Base-by-base conservation (phyloP, 2,888 invertebrate genomes). In the Tetheella fluctuosa region DNA sequence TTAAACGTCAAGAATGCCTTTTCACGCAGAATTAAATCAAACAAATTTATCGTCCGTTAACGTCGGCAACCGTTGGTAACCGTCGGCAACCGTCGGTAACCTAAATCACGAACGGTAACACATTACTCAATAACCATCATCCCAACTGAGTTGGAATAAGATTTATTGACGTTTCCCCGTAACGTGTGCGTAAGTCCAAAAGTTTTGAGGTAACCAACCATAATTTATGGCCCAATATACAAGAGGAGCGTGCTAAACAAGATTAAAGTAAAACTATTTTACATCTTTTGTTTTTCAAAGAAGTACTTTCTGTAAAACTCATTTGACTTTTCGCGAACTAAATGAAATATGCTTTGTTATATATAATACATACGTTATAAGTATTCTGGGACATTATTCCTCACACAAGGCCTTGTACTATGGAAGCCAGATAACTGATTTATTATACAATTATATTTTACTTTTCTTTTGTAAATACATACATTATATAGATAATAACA, bases 41-140 rank as follows among this genome's bases (percentile, higher is more conserved):
- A 68, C 66, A 63, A 68, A 68, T 68, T 64, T 67, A 77, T 76
- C 68, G 70, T 65, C 56, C 64, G 65, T 69, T 64, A 64, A 71
- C 67, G 65, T 65, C 34, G 1, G 34, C 7, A 34, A 34, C 13
- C 8, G 68, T 63, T 55, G 63, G 65, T 68, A n/a, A n/a, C n/a
- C n/a, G n/a, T n/a, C n/a, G n/a, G n/a, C n/a, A 63, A 64, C 71
- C 66, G 64, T 64, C 58, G 55, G 63, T 58, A 67, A 67, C 65
- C 58, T 63, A 71, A 79, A 78, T 79, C 73, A 75, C 62, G 62
- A 68, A 64, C 70, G 65, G 72, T 69, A 77, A 71, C 76, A 76
- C 76, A 81, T 81, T 83, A 79, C 77, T 81, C 79, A 75, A 80
- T 81, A 81, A 80, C 79, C 80, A 81, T 82, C 80, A 77, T 72